Conservation (phyloP, 2,888 invertebrate species). For the Amphimallon solstitiale region DNA sequence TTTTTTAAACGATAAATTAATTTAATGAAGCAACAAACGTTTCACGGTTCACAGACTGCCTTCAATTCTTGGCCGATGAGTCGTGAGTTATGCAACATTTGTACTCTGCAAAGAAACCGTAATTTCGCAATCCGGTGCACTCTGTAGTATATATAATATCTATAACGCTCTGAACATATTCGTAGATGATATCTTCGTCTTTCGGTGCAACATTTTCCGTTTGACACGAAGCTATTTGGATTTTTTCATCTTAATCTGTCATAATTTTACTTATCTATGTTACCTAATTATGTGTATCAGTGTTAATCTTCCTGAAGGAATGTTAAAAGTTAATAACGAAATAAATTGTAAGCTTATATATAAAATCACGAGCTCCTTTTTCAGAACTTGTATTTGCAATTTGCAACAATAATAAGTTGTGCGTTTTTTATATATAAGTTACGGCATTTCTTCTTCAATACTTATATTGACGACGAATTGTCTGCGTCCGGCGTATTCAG, state of each 20-base stretch:
- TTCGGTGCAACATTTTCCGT: conserved; percentile 17
- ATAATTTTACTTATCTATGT: conserved; percentile 6
- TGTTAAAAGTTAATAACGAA: too few species aligned
- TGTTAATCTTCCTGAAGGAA: too few species aligned
- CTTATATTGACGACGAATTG: too few species aligned
- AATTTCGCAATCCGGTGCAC: background rate
- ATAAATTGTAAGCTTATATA: too few species aligned
- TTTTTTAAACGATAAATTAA: conserved; percentile 16
- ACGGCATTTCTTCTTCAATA: too few species aligned
- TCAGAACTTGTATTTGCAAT: too few species aligned
- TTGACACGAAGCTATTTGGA: conserved; percentile 10
- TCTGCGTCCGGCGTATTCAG: too few species aligned
- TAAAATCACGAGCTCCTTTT: too few species aligned
- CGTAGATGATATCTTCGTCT: conserved; percentile 8
- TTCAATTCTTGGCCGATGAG: conserved; percentile 28
- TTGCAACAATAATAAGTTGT: too few species aligned
- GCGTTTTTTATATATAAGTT: too few species aligned
- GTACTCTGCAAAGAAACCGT: conserved; percentile 15
- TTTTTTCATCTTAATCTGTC: conserved; percentile 1
- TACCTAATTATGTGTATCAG: too few species aligned
- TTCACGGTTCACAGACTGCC: conserved; percentile 28
- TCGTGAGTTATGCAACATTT: conserved; percentile 24
- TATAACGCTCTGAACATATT: conserved; percentile 6
- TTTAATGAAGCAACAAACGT: conserved; percentile 23
- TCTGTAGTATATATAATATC: too few species aligned